Evolutionary conservation across 2,113 vertebrate genomes (phyloP).

Genomic region (Cyprinodon tularosa): DNA sequence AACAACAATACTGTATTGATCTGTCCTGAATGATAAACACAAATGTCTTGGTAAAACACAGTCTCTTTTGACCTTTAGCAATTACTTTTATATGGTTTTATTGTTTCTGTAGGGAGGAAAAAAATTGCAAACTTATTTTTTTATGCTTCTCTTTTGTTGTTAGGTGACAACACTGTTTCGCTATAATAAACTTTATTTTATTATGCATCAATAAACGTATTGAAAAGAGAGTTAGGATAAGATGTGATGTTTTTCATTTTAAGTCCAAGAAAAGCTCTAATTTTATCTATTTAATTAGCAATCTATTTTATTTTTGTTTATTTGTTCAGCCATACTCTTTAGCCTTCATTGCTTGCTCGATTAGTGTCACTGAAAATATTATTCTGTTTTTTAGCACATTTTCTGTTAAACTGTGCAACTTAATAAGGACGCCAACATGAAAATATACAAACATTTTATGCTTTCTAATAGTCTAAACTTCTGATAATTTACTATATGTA

Average conservation of each 20-base stretch:
- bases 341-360: background rate
- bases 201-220: conserved; percentile 6
- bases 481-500: background rate
- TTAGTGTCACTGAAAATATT: background rate
- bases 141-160: conserved; percentile 9
- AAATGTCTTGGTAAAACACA: conserved; percentile 76
- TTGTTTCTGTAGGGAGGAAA: conserved; percentile 28
- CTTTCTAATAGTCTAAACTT: background rate
- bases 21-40: conserved; percentile 77
- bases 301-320: no score
- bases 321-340: background rate
- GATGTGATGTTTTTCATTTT: background rate
- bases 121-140: conserved; percentile 37
- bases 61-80: conserved; percentile 79
- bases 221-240: conserved; percentile 3
- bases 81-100: conserved; percentile 72
- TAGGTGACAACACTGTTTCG: conserved; percentile 7
- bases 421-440: background rate
- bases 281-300: background rate
- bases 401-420: background rate
- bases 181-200: background rate
- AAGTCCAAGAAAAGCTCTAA: background rate
- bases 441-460: background rate
- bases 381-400: background rate
- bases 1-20: conserved; percentile 77